phyloP scores from a whole-genome alignment of 2,113 vertebrate genomes.

The Neogale vison region DNA sequence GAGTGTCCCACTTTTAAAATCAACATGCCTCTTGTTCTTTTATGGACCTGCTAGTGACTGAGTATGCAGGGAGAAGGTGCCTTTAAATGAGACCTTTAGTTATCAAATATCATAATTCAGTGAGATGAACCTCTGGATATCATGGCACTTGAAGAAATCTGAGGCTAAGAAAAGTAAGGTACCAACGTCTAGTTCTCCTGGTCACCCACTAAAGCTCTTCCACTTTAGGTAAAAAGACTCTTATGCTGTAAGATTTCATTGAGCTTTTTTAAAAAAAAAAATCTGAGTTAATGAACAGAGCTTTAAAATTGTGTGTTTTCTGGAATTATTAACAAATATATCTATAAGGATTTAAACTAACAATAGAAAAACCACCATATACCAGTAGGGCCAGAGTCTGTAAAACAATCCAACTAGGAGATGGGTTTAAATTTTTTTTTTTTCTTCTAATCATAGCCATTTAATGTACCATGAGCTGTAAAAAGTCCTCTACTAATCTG shows the following conservation, averaged over 20 bases:
- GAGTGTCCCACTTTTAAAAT: background rate
- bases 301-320: slow-evolving; percentile 38
- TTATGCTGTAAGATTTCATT: background rate
- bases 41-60: background rate
- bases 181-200: accelerated
- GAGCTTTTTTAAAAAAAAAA: background rate
- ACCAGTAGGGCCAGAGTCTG: background rate
- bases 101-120: background rate
- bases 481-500: slow-evolving; percentile 39
- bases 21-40: background rate
- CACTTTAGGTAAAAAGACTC: background rate
- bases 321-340: slow-evolving; percentile 18
- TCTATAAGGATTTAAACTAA: background rate
- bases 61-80: background rate
- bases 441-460: background rate
- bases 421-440: background rate
- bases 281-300: background rate
- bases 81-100: background rate
- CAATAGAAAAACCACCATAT: background rate
- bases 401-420: slow-evolving; percentile 42
- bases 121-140: background rate
- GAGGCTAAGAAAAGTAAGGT: background rate
- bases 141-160: background rate
- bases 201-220: background rate
- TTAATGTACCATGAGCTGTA: slow-evolving; percentile 49